phyloP scores from a whole-genome alignment of 2,888 invertebrate species.

The Helleia helle region DNA sequence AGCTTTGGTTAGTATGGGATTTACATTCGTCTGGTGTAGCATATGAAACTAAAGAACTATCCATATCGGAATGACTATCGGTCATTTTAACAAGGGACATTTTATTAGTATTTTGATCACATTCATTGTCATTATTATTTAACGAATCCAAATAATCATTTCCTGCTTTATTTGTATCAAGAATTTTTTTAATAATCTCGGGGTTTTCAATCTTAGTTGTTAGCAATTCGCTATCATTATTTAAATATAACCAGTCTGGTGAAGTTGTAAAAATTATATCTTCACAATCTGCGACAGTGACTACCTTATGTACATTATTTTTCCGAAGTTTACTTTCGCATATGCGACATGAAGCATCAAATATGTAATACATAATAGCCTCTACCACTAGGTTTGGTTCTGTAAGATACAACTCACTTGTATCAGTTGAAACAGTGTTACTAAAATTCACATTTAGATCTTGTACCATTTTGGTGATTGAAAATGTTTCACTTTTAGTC shows the following conservation, averaged over 20 bases:
- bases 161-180: constrained; percentile 2
- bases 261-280: constrained; percentile 51
- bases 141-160: neutral
- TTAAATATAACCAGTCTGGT: constrained; percentile 29
- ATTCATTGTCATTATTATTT: neutral
- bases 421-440: constrained; percentile 39
- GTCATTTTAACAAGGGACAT: neutral
- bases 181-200: constrained; percentile 11
- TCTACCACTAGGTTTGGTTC: constrained; percentile 40
- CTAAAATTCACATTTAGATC: constrained; percentile 32
- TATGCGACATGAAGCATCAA: constrained; percentile 37
- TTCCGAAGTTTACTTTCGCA: constrained; percentile 27
- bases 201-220: constrained; percentile 11
- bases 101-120: neutral
- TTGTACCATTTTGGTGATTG: constrained; percentile 46
- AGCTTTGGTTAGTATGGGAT: neutral
- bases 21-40: neutral
- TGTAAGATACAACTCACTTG: constrained; percentile 33
- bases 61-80: neutral
- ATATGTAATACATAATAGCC: constrained; percentile 50
- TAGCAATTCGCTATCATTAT: constrained; percentile 1
- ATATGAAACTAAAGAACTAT: neutral
- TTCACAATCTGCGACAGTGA: constrained; percentile 53
- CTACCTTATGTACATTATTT: constrained; percentile 25
- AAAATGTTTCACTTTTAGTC: constrained; percentile 31